A percentile compares a stretch with the other conserved stretches of the same genome.
Evolutionary conservation across 92 coral and sea anemone genomes (phyloP).

Genomic region (Isaurus tuberculatus): DNA sequence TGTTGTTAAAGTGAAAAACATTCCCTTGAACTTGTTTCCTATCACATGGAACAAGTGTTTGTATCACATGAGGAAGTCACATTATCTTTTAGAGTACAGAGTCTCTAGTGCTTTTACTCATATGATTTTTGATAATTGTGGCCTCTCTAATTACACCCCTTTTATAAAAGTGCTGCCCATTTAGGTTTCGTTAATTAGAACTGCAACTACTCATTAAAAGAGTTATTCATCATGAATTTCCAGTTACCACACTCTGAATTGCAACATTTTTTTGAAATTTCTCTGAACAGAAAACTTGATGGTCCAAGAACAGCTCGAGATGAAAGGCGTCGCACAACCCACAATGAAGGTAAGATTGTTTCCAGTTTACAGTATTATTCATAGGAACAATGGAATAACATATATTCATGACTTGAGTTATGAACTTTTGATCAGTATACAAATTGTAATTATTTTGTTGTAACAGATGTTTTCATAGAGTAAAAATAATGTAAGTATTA

Average conservation of each 20-base stretch:
- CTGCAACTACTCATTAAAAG: neutral
- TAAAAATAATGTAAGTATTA: neutral
- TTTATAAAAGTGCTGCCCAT: neutral
- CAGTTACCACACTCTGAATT: conserved; percentile 2
- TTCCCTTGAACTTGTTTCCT: conserved; percentile 4
- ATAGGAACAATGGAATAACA: neutral
- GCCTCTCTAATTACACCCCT: neutral
- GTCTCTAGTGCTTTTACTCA: conserved; percentile 8
- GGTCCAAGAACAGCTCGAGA: conserved; percentile 93
- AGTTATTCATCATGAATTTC: neutral
- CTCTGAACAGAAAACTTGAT: conserved; percentile 89
- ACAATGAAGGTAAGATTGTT: conserved; percentile 82
- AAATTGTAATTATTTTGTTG: neutral
- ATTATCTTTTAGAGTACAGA: neutral
- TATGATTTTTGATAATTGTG: neutral
- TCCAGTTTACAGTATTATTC: neutral
- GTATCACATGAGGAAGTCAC: conserved; percentile 22
- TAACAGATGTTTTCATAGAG: neutral
- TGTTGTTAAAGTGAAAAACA: neutral
- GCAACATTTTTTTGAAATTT: conserved; percentile 43
- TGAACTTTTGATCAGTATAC: neutral
- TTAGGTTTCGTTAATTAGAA: neutral
- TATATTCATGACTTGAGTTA: neutral
- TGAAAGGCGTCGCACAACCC: conserved; percentile 96
- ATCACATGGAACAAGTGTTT: conserved; percentile 8